Conservation (phyloP, 2,888 invertebrate genomes). For the Seira ritae region DNA sequence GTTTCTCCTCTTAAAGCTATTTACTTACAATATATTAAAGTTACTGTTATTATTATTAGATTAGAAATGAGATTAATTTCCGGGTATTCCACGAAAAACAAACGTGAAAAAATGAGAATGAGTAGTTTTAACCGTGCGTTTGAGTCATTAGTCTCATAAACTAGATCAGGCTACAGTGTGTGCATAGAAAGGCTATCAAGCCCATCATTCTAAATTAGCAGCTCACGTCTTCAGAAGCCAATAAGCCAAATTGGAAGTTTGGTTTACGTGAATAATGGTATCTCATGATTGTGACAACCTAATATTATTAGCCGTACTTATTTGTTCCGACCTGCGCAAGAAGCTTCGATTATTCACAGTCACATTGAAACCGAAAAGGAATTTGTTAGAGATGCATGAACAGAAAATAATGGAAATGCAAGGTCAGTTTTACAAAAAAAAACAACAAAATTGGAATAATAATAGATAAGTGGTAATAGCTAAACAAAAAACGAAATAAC, state of each 20-base stretch:
- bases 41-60: slow-evolving; percentile 2
- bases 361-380: neutral
- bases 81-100: slow-evolving; percentile 20
- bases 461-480: slow-evolving; percentile 14
- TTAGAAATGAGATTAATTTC: slow-evolving; percentile 51
- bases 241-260: no score
- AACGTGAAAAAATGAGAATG: slow-evolving; percentile 37
- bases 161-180: slow-evolving; percentile 32
- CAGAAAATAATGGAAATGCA: slow-evolving; percentile 11
- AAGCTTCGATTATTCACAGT: slow-evolving; percentile 3
- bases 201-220: neutral
- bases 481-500: neutral
- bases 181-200: neutral
- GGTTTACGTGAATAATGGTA: no score
- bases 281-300: no score
- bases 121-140: no score
- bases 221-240: neutral
- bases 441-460: no score
- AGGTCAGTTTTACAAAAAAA: no score
- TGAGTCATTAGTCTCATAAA: slow-evolving; percentile 47
- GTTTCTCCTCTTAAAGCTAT: no score
- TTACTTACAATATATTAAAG: neutral
- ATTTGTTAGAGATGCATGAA: neutral
- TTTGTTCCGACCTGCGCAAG: no score
- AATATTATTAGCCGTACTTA: no score